A percentile compares a stretch with the other conserved stretches of the same genome.
phyloP scores from a whole-genome alignment of 1,140 invertebrate genomes.

The Aphelenchoides besseyi region DNA sequence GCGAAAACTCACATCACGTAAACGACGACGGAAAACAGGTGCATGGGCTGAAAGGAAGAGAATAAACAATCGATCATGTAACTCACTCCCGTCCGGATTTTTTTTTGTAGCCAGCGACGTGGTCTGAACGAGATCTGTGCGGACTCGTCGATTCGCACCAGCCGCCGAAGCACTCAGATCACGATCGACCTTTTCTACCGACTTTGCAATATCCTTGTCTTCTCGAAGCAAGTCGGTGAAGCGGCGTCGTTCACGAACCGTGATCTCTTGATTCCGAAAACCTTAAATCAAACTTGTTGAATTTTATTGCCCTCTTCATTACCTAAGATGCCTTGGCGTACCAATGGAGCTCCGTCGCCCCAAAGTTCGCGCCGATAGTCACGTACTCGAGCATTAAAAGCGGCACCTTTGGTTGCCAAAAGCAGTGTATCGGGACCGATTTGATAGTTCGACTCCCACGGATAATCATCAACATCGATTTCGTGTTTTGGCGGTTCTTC shows the following conservation, averaged over 20 bases:
- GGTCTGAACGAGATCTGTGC: slow-evolving; percentile 41
- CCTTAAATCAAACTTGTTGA: slow-evolving; percentile 13
- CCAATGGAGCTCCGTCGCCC: slow-evolving; percentile 58
- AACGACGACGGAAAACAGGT: slow-evolving; percentile 67
- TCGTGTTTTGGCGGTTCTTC: slow-evolving; percentile 48
- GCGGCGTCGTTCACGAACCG: slow-evolving; percentile 55
- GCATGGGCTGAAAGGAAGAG: slow-evolving; percentile 45
- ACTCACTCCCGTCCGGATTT: slow-evolving; percentile 55
- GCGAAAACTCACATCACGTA: slow-evolving; percentile 72
- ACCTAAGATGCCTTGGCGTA: slow-evolving; percentile 53
- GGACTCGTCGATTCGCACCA: slow-evolving; percentile 43
- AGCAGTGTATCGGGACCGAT: slow-evolving; percentile 91
- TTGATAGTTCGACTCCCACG: slow-evolving; percentile 67
- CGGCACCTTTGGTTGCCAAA: slow-evolving; percentile 81
- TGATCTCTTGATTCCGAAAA: slow-evolving; percentile 55
- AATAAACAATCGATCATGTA: slow-evolving; percentile 15
- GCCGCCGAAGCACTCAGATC: slow-evolving; percentile 26
- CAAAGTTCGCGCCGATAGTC: slow-evolving; percentile 59
- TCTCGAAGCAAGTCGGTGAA: slow-evolving; percentile 54
- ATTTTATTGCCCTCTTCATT: not conserved
- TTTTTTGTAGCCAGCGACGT: slow-evolving; percentile 58
- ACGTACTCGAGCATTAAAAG: slow-evolving; percentile 70
- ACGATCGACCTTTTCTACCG: slow-evolving; percentile 37
- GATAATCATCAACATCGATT: slow-evolving; percentile 57
- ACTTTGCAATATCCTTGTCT: slow-evolving; percentile 45